phyloP scores from a whole-genome alignment of 2,888 invertebrate species.

The Acrobasis suavella region DNA sequence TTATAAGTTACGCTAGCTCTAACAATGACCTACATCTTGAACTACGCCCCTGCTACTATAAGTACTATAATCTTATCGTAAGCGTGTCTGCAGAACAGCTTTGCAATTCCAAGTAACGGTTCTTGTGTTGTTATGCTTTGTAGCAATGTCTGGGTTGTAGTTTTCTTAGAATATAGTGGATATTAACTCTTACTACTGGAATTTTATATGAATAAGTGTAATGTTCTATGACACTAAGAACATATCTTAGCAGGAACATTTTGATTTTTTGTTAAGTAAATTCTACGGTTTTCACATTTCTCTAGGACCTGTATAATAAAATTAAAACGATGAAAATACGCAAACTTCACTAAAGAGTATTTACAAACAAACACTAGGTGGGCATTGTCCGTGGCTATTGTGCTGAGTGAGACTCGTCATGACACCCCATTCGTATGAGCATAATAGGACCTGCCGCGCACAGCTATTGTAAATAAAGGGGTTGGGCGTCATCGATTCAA shows the following conservation, averaged over 20 bases:
- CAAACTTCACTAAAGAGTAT: neutral
- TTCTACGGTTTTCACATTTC: no score
- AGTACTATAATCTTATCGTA: slow-evolving; percentile 15
- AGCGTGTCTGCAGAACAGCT: slow-evolving; percentile 4
- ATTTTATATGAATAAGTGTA: no score
- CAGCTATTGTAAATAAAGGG: slow-evolving; percentile 9
- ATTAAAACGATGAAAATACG: no score
- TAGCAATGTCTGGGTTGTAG: neutral
- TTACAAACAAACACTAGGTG: neutral
- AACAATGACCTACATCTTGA: slow-evolving; percentile 12
- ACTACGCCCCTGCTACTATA: neutral
- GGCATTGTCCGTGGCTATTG: slow-evolving; percentile 2
- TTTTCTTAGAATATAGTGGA: neutral
- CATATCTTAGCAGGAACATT: no score
- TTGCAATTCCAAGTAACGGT: slow-evolving; percentile 13
- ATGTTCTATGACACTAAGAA: no score
- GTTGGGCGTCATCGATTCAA: slow-evolving; percentile 7
- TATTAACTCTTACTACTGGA: no score
- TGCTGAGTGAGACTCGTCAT: neutral
- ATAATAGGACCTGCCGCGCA: slow-evolving; percentile 13
- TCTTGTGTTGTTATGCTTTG: neutral
- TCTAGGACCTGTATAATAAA: no score
- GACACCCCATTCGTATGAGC: slow-evolving; percentile 15
- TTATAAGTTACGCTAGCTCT: slow-evolving; percentile 8
- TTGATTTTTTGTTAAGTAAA: no score